Evolutionary conservation across 2,113 vertebrate genomes (phyloP).

Genomic region (Alethe diademata): DNA sequence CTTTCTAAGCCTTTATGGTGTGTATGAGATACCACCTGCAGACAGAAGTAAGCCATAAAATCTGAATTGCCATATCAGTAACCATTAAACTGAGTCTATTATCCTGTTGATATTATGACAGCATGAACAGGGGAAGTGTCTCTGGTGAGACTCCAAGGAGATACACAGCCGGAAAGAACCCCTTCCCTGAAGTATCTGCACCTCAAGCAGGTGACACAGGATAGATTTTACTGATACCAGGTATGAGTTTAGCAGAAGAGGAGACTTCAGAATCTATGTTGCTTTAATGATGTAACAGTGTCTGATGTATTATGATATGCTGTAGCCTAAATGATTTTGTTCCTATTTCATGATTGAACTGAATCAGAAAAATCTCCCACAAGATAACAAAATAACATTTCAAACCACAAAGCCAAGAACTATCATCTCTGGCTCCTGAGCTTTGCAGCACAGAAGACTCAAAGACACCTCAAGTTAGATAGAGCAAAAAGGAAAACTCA

Average conservation of each 20-base stretch:
- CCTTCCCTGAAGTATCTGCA: background rate
- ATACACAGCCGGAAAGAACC: background rate
- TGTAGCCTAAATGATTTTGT: background rate
- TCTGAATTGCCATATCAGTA: accelerated
- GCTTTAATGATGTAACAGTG: background rate
- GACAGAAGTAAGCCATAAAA: background rate
- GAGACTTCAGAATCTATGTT: background rate
- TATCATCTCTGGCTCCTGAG: background rate
- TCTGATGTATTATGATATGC: background rate
- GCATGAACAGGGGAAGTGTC: background rate
- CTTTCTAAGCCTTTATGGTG: background rate
- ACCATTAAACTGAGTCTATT: background rate
- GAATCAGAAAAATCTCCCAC: background rate
- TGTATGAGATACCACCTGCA: background rate
- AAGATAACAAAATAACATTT: background rate
- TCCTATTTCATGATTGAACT: background rate
- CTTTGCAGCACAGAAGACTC: background rate
- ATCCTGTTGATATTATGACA: background rate
- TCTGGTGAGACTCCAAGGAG: background rate
- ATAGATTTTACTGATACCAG: background rate
- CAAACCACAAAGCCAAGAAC: background rate
- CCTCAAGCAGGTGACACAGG: background rate
- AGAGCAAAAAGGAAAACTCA: background rate
- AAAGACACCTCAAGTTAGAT: background rate
- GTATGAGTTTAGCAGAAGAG: background rate